Base-by-base conservation (phyloP, 53 echinoderm and acorn worm genomes). In the Paelopatides confundens region DNA sequence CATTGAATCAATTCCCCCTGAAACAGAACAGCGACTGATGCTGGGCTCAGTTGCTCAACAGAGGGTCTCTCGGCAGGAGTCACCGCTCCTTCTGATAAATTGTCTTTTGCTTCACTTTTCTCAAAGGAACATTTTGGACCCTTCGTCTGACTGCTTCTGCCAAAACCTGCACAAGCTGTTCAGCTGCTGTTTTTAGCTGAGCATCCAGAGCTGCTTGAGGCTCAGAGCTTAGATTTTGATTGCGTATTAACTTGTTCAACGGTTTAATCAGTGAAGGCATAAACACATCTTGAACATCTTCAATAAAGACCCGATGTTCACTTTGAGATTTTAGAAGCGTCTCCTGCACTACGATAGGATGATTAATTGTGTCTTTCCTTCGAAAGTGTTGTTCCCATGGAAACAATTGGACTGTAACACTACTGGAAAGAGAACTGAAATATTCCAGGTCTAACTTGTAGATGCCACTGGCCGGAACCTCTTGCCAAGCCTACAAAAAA, bases 1-100 rank as follows among this genome's bases (percentile, higher is more conserved):
- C 69, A 95, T 97, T 31, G 97, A 97, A 65, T 97, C 97, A 38
- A 97, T 81, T 28, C 97, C 97, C 30, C 97, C 97, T 79, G 95
- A 95, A 97, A 97, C 66, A 97, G 88, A 54, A 97, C 86, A 48
- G 95, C 97, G 24, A 97, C 94, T 18, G 84, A 83, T 33, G 84
- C 64, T 11, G 52, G 79, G 35, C 18, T 67, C 4, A 30, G 6
- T 32, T 66, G 67, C 18, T 54, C 54, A 1, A 0, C 54, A 54
- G 54, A 54, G 4, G 18, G 7, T 29, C 63, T 17, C 63, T 17
- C 24, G 7, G 7, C 63, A 5, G 18, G 7, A 63, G 7, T 8
- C 0, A 26, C 8, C 29, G 7, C 63, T 63, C 63, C 63, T 63
- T 29, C 63, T 8, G 17, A 17, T 26, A 23, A 63, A 29, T 8